These are phyloP conservation scores for Monarcha castaneiventris DNA, from an alignment of 2,113 vertebrate species.

Conservation along the genomic window DNA sequence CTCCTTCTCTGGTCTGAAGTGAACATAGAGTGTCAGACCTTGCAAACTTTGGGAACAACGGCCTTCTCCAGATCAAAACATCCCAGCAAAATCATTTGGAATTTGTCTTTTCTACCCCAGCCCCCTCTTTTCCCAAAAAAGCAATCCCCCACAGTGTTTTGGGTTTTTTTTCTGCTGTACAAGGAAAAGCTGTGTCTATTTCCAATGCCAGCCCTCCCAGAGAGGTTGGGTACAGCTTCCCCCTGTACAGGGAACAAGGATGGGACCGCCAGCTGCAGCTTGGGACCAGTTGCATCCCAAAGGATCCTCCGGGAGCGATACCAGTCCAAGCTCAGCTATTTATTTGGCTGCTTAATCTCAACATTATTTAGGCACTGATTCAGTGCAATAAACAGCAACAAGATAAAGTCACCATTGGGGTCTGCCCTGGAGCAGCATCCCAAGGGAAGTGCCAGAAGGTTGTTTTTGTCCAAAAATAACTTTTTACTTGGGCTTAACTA, in stretches of 20 bases:
- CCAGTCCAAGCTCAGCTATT: neutral
- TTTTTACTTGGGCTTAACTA: neutral
- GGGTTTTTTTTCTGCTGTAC: neutral
- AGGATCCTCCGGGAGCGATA: neutral
- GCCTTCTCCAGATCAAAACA: neutral
- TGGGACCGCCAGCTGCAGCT: accelerated
- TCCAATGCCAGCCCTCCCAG: neutral
- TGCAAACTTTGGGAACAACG: neutral
- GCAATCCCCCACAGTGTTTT: neutral
- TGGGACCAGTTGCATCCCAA: neutral
- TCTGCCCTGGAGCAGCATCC: neutral
- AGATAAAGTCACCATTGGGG: neutral
- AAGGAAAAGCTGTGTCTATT: neutral
- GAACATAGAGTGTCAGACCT: neutral
- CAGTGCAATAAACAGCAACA: neutral
- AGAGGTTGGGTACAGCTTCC: neutral
- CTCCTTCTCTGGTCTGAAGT: neutral
- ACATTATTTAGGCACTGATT: neutral
- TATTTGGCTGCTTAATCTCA: neutral
- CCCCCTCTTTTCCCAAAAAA: neutral
- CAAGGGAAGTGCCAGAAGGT: neutral
- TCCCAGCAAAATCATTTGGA: neutral
- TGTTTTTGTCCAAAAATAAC: conserved; percentile 12
- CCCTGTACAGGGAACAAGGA: neutral
- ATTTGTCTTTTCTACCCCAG: neutral